Conservation (phyloP, 1,140 invertebrate genomes). For the Drosophila gunungcola region DNA sequence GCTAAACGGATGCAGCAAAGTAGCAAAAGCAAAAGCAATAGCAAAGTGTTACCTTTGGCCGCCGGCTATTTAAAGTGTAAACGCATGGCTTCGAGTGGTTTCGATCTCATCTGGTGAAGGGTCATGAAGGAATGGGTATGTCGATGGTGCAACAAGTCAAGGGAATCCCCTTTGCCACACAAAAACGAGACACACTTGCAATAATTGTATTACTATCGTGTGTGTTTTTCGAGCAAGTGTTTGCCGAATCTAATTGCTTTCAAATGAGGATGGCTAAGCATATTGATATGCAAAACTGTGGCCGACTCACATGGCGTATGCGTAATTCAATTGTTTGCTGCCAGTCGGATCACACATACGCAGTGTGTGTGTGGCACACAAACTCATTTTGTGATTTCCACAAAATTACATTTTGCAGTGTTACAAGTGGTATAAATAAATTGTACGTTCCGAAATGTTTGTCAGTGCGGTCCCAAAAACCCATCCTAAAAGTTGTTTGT, state of each 20-base stretch:
- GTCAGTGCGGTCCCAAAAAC: constrained; percentile 9
- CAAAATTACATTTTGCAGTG: constrained; percentile 63
- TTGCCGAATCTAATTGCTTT: constrained; percentile 64
- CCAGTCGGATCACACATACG: constrained; percentile 8
- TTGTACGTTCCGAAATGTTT: constrained; percentile 54
- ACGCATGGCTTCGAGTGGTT: constrained; percentile 3
- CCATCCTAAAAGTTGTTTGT: constrained; percentile 5
- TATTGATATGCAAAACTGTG: constrained; percentile 60
- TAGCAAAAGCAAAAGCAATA: neutral
- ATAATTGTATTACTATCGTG: constrained; percentile 54
- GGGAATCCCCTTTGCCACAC: neutral
- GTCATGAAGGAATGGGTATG: neutral
- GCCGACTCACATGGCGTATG: constrained; percentile 43
- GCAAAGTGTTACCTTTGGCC: constrained; percentile 32
- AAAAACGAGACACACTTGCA: constrained; percentile 27
- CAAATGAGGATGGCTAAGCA: constrained; percentile 35
- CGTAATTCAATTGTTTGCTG: constrained; percentile 42
- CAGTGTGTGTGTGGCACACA: neutral
- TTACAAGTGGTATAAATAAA: constrained; percentile 64
- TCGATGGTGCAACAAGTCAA: constrained; percentile 22
- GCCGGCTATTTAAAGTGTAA: constrained; percentile 24
- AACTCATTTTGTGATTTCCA: constrained; percentile 47
- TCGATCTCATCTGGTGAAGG: constrained; percentile 18
- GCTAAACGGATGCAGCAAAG: constrained; percentile 19
- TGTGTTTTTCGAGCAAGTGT: constrained; percentile 16